Evolutionary conservation across 2,888 invertebrate genomes (phyloP).

Genomic region (Salpingus planirostris): DNA sequence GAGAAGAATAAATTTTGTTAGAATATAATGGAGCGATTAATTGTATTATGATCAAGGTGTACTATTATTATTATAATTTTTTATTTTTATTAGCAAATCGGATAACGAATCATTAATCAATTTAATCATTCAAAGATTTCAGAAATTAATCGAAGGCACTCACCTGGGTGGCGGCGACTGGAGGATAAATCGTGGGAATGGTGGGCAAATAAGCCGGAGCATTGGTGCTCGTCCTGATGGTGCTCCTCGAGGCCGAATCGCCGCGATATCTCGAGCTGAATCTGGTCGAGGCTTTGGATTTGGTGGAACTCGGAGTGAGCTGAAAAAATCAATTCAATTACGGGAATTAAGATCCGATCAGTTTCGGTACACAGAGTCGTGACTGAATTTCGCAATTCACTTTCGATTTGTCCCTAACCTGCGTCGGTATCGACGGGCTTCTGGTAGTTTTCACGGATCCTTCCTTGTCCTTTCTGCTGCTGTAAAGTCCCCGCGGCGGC

Average conservation of each 20-base stretch:
- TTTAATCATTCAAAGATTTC: no score
- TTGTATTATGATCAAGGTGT: slow-evolving; percentile 31
- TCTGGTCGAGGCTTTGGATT: slow-evolving; percentile 44
- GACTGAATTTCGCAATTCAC: no score
- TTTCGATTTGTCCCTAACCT: no score
- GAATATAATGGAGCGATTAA: slow-evolving; percentile 12
- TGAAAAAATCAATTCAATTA: no score
- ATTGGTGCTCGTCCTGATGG: slow-evolving; percentile 42
- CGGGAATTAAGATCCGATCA: no score
- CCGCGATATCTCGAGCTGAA: slow-evolving; percentile 53
- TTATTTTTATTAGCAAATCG: no score
- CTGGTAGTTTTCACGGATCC: slow-evolving; percentile 5
- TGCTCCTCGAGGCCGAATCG: slow-evolving; percentile 29
- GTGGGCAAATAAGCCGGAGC: slow-evolving; percentile 55
- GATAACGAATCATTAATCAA: no score
- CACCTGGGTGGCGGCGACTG: no score
- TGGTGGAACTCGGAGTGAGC: slow-evolving; percentile 24
- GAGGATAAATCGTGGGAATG: slow-evolving; percentile 42
- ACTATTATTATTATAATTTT: slow-evolving; percentile 30
- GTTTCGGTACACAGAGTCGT: no score
- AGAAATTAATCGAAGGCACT: no score
- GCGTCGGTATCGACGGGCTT: slow-evolving; percentile 6
- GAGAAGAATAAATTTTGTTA: slow-evolving; percentile 29
- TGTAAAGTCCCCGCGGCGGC: slow-evolving; percentile 27
- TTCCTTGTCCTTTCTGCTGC: slow-evolving; percentile 25